Base-by-base conservation (phyloP, 2,113 vertebrate genomes). In the Colinus virginianus region DNA sequence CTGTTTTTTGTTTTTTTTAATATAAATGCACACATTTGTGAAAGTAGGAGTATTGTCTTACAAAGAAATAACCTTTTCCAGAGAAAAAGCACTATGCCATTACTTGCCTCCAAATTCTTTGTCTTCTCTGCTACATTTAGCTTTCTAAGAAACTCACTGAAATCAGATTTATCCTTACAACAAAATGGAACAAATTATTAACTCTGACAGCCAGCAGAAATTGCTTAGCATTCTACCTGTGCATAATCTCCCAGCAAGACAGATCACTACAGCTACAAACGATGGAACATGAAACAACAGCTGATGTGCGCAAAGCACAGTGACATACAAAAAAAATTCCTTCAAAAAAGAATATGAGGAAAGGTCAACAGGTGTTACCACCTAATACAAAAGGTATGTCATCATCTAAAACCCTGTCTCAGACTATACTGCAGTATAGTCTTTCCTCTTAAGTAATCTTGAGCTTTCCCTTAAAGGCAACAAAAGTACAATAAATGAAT, bases 161-260 rank as follows among this genome's bases (percentile, higher is more conserved):
- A 84, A 78, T 67, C 46, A 49, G 59, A 77, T 90, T 85, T 95
- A 85, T 42, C 64, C 55, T 72, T 15, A 46, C 28, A 81, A 81
- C 53, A 94, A 87, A 93, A 78, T 7, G 11, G 66, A 80, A 78
- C 75, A 90, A 83, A 90, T 85, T 36, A 77, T 79, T 74, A 36
- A 61, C 78, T 20, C 25, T 83, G 92, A 56, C 78, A 94, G 76
- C 8, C 72, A 64, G 66, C 53, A 77, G 20, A 42, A 71, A 48
- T 9, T 70, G 80, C 77, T 93, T 45, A 32, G 71, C 51, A 90
- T 45, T 46, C 76, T 80, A 34, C 30, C 58, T 63, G 45, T 10
- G 46, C 13, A 9, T 5, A 23, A 30, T 46, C 83, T 55, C n/a
- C 18, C 40, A 84, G 45, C 9, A 72, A 84, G 91, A 89, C 32